Base-by-base conservation (phyloP, 1,140 invertebrate species). In the Scaptomyza graminum region DNA sequence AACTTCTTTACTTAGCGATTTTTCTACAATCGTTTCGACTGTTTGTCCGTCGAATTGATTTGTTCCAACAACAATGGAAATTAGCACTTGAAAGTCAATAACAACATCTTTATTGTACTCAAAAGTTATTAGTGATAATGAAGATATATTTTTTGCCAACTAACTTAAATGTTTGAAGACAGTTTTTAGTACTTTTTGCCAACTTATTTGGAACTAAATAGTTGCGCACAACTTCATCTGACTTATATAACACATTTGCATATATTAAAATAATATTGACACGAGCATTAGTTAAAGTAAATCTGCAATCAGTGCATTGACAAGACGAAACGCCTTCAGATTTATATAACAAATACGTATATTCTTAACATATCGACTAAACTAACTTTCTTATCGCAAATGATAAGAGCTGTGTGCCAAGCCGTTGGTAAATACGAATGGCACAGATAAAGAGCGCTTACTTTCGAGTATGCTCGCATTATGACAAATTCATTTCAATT, bases 361-460 rank as follows among this genome's bases (percentile, higher is more conserved):
- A 34, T 37, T 47, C 31, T 57, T 47, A 50, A 34, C 44, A 51
- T 31, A 44, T 39, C 16, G 12, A 43, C 9, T 34, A 15, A 65
- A 46, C 52, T 39, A 15, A 57, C 39, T 39, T 28, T 49, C 65
- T 64, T 76, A 65, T 52, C 28, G 51, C 28, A 7, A 1, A 47
- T 54, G 68, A 80, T 81, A 81, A 72, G 64, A 31, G 28, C 18
- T 22, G 18, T 22, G 18, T 2, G 18, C 18, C 18, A 22, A 22
- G 18, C 18, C 2, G 28, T 71, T 66, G 68, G 37, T 46, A 67
- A 60, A 69, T 55, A 78, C 18, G 34, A 59, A 71, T 67, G 75
- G 22, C 41, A 41, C 70, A 65, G 76, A 80, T 70, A 74, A 74
- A 67, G 62, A 49, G 47, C 39, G 43, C 46, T 82, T 82, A 73